These are phyloP conservation scores for Pholis gunnellus DNA, from an alignment of 2,113 vertebrate genomes.

Conservation along the genomic window DNA sequence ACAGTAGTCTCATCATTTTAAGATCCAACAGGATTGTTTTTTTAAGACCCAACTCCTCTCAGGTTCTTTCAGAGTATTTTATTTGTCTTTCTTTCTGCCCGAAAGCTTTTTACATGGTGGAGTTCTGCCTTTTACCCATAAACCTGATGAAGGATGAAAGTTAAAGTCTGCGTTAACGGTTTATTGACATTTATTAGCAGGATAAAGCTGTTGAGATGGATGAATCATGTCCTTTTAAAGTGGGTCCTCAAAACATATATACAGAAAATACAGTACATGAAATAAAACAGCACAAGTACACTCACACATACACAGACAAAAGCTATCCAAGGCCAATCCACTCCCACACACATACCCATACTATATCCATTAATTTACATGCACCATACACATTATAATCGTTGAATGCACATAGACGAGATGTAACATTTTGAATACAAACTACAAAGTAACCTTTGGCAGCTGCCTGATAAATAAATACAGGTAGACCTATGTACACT, in stretches of 20 bases:
- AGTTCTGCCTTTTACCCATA: neutral
- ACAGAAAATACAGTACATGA: neutral
- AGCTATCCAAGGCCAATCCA: neutral
- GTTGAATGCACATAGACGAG: neutral
- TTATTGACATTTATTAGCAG: neutral
- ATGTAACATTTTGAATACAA: neutral
- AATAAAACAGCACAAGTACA: neutral
- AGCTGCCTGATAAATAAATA: too few species aligned
- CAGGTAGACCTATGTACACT: too few species aligned
- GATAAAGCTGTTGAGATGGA: neutral
- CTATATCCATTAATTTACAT: neutral
- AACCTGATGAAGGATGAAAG: neutral
- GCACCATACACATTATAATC: neutral
- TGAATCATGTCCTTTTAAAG: neutral
- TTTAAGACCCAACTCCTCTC: neutral
- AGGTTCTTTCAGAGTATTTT: neutral
- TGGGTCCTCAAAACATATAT: neutral
- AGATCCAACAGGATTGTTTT: neutral
- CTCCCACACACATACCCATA: neutral
- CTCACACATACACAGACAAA: neutral
- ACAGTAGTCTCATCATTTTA: neutral
- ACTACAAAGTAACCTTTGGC: too few species aligned
- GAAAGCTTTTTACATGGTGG: neutral
- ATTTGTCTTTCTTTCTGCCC: conserved; percentile 3
- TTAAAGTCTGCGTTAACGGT: neutral